Evolutionary conservation across 2,888 invertebrate genomes (phyloP).

Genomic region (Holacanthella duospinosa): DNA sequence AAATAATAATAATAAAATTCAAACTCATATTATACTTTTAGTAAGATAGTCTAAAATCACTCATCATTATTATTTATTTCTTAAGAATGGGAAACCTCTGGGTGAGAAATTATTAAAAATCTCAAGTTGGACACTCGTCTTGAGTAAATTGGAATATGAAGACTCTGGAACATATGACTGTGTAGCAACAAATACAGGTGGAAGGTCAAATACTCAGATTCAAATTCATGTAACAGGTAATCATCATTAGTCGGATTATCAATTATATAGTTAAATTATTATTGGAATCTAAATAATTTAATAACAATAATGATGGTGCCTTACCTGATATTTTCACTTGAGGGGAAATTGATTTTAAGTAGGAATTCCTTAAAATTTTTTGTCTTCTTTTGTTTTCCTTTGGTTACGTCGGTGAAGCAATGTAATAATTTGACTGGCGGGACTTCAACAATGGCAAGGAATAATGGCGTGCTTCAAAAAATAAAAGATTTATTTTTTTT

Average conservation of each 20-base stretch:
- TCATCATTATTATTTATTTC: constrained; percentile 6
- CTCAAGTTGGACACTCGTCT: constrained; percentile 33
- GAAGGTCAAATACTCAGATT: constrained; percentile 24
- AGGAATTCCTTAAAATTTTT: too few species aligned
- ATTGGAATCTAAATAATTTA: too few species aligned
- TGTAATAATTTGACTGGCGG: too few species aligned
- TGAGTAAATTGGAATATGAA: constrained; percentile 30
- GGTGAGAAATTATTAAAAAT: constrained; percentile 33
- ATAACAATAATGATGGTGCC: too few species aligned
- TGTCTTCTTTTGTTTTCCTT: too few species aligned
- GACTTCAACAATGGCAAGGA: too few species aligned
- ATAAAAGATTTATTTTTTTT: too few species aligned
- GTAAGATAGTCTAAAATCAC: background rate
- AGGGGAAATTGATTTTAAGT: too few species aligned
- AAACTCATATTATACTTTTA: background rate
- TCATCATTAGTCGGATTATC: background rate
- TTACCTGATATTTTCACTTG: too few species aligned
- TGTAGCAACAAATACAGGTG: constrained; percentile 26
- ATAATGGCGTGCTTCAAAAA: too few species aligned
- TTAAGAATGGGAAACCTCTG: constrained; percentile 36
- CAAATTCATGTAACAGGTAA: constrained; percentile 35
- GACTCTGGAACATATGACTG: constrained; percentile 34
- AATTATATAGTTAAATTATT: too few species aligned
- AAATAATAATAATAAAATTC: constrained; percentile 8
- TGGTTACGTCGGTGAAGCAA: background rate